Conservation (phyloP, 2,797 vertebrate genomes). For the Meda fulgida region DNA sequence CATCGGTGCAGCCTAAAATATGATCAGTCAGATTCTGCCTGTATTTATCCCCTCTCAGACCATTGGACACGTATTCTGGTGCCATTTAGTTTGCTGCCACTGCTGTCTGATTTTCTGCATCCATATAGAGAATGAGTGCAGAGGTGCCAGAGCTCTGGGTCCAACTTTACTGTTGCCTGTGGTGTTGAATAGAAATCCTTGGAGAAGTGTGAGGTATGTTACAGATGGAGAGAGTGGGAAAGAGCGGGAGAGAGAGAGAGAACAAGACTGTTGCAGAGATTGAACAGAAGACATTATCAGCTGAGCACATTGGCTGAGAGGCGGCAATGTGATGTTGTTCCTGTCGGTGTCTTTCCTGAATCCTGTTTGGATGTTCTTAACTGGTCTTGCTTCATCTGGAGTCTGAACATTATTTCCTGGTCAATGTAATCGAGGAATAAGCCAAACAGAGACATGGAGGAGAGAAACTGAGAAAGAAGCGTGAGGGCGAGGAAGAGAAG, state of each 20-base stretch:
- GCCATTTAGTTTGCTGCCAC: slow-evolving; percentile 3
- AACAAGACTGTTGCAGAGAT: slow-evolving; percentile 21
- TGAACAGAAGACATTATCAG: slow-evolving; percentile 57
- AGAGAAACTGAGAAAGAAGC: slow-evolving; percentile 23
- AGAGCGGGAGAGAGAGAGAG: slow-evolving; percentile 15
- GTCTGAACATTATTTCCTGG: neutral
- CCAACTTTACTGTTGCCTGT: slow-evolving; percentile 16
- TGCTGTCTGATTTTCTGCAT: neutral
- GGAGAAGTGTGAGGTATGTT: slow-evolving; percentile 24
- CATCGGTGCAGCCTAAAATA: neutral
- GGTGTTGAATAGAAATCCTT: slow-evolving; percentile 41
- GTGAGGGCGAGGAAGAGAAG: slow-evolving; percentile 15
- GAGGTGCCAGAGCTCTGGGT: slow-evolving; percentile 9
- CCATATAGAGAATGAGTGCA: slow-evolving; percentile 37
- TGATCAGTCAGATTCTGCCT: neutral
- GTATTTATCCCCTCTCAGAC: neutral
- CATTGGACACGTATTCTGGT: slow-evolving; percentile 15
- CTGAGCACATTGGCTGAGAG: slow-evolving; percentile 46
- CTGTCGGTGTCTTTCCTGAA: neutral
- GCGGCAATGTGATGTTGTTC: slow-evolving; percentile 23
- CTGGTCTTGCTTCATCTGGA: neutral
- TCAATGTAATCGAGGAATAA: slow-evolving; percentile 5
- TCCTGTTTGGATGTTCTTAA: slow-evolving; percentile 22
- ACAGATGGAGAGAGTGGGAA: slow-evolving; percentile 27
- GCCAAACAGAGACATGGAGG: slow-evolving; percentile 26